These are phyloP conservation scores for Hormaphis cornu DNA, from an alignment of 1,140 invertebrate genomes.

Conservation along the genomic window DNA sequence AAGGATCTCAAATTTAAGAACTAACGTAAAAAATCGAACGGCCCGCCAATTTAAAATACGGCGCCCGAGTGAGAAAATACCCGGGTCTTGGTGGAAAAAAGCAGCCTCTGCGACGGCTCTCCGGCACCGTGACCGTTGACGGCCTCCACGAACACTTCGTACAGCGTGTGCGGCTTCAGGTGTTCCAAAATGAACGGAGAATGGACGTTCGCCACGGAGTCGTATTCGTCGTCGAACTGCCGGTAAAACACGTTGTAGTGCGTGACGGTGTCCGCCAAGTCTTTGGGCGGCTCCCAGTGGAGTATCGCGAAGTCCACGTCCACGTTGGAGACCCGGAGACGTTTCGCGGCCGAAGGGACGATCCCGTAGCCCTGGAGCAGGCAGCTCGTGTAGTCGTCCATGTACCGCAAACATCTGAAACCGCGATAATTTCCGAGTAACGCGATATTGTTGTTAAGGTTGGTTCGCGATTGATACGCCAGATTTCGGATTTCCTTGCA, in stretches of 20 bases:
- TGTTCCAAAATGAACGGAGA: slow-evolving; percentile 65
- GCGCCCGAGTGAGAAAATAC: too few species aligned
- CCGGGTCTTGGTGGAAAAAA: slow-evolving; percentile 61
- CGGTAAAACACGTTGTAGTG: slow-evolving; percentile 35
- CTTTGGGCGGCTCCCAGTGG: slow-evolving; percentile 64
- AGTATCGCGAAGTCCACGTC: slow-evolving; percentile 64
- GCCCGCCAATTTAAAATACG: too few species aligned
- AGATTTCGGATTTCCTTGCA: too few species aligned
- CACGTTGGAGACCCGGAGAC: slow-evolving; percentile 59
- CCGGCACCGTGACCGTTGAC: slow-evolving; percentile 68
- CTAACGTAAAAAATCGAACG: too few species aligned
- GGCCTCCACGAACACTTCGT: slow-evolving; percentile 73
- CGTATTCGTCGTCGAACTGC: slow-evolving; percentile 31
- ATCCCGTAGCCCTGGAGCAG: slow-evolving; percentile 73
- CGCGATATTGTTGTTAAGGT: neutral
- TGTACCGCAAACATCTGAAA: slow-evolving; percentile 64
- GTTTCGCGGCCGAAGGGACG: slow-evolving; percentile 57
- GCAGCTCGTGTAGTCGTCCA: slow-evolving; percentile 67
- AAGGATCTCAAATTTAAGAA: too few species aligned
- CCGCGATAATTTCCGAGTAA: too few species aligned
- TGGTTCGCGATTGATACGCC: too few species aligned
- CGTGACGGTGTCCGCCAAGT: slow-evolving; percentile 52
- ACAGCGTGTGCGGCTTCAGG: slow-evolving; percentile 59
- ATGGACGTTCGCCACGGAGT: slow-evolving; percentile 39
- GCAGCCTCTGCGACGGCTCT: slow-evolving; percentile 58